Evolutionary conservation across 2,888 invertebrate species (phyloP), one percentile per base, ranked within the genome.

Genomic region (Sthenelais limicola): DNA sequence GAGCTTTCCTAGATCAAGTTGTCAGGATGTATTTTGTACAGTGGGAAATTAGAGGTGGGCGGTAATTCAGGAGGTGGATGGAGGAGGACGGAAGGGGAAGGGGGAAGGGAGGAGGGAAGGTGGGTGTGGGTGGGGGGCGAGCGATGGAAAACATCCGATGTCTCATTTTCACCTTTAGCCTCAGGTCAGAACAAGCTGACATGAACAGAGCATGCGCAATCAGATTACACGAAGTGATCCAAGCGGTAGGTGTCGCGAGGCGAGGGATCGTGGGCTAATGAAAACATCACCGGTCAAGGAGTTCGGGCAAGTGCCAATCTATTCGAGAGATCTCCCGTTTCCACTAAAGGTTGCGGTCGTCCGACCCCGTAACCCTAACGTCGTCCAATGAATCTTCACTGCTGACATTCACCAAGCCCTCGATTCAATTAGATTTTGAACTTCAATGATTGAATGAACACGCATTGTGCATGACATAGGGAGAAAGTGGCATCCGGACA

Each of bases 381-480:
- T 51, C 21, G 30, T 15, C 26, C 52, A 26, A 52, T 52, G 52
- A 52, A 52, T 52, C 52, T 52, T 52, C 24, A 48, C 21, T 48
- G 52, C 15, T n/a, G 3, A 48, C 3, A 3, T 48, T n/a, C 52
- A 26, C 21, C 52, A 32, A 56, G 12, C 56, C 56, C 56, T n/a
- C 3, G 56, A 56, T 56, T 56, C 56, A 56, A 56, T 56, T 56
- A 56, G 33, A 56, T 56, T 56, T 28, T 56, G 56, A 56, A 56
- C 56, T 56, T 56, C 56, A 56, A 32, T 56, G 56, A 56, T 56
- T 24, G 56, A 56, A 56, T 56, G 56, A 28, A 35, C 30, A 35
- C 32, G 32, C 30, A 56, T 32, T 56, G 56, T 28, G 56, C 21
- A 52, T 52, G 52, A 21, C 30, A 30, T 26, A 15, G 52, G 52